Evolutionary conservation across 2,888 invertebrate species (phyloP).

Genomic region (Sarcophaga subvicina): DNA sequence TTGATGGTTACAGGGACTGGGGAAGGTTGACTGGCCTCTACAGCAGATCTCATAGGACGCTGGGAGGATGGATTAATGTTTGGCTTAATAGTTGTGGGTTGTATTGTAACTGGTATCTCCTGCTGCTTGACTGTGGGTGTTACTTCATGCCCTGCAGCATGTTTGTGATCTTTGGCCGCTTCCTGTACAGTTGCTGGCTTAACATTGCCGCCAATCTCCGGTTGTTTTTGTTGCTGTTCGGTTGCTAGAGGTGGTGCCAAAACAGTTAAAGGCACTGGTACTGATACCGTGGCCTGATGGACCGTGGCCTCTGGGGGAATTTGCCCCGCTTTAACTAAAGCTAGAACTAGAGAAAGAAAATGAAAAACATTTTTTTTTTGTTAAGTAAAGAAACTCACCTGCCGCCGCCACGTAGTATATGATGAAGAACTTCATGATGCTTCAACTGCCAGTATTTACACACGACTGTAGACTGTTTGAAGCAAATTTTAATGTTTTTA

Average conservation of each 20-base stretch:
- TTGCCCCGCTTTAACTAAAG: slow-evolving; percentile 73
- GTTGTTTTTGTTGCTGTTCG: too few species aligned
- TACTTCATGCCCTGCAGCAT: not conserved
- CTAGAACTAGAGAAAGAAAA: slow-evolving; percentile 71
- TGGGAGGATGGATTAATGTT: not conserved
- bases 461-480: too few species aligned
- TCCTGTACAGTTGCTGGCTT: slow-evolving; percentile 41
- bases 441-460: not conserved
- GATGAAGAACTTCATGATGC: not conserved
- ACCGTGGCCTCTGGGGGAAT: slow-evolving; percentile 67
- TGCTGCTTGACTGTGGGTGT: not conserved
- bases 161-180: slow-evolving; percentile 47
- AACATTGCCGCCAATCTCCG: slow-evolving; percentile 3
- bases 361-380: not conserved
- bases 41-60: slow-evolving; percentile 30
- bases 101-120: not conserved
- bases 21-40: not conserved
- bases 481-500: too few species aligned
- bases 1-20: too few species aligned
- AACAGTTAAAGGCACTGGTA: slow-evolving; percentile 70
- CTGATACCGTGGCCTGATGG: slow-evolving; percentile 68
- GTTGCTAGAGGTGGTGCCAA: not conserved
- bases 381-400: not conserved
- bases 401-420: not conserved
- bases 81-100: not conserved